These are phyloP conservation scores for Agriotes lineatus DNA, from an alignment of 2,888 invertebrate genomes.

Conservation along the genomic window DNA sequence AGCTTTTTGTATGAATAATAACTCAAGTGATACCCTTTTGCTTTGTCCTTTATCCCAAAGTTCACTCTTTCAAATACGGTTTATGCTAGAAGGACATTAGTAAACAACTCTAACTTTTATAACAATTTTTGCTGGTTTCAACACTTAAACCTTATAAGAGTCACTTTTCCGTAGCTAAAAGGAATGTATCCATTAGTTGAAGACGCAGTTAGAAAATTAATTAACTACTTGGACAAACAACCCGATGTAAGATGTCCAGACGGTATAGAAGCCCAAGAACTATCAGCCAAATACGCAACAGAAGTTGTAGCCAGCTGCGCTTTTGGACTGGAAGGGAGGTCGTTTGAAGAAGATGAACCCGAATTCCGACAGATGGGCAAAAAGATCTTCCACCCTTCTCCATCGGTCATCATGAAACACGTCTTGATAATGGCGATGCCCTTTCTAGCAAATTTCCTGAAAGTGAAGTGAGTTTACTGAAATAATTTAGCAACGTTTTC, in stretches of 20 bases:
- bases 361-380: conserved; percentile 54
- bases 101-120: too few relatives aligned
- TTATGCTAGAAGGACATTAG: too few relatives aligned
- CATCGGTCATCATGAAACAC: too few relatives aligned
- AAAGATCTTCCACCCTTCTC: conserved; percentile 58
- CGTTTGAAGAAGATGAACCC: conserved; percentile 57
- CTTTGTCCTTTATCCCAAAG: background rate
- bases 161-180: conserved; percentile 61
- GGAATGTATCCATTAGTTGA: conserved; percentile 65
- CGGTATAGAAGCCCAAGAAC: conserved; percentile 41
- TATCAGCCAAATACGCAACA: conserved; percentile 53
- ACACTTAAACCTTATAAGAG: too few relatives aligned
- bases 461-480: conserved; percentile 42
- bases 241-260: conserved; percentile 32
- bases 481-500: too few relatives aligned
- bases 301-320: conserved; percentile 67
- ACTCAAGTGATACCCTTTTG: background rate
- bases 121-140: too few relatives aligned
- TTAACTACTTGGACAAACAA: conserved; percentile 60
- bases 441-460: conserved; percentile 45
- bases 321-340: conserved; percentile 65
- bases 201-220: conserved; percentile 63
- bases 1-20: background rate
- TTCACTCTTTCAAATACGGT: too few relatives aligned
- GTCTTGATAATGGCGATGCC: too few relatives aligned